These are phyloP conservation scores for Misgurnus anguillicaudatus DNA, from an alignment of 2,113 vertebrate species.

Conservation along the genomic window DNA sequence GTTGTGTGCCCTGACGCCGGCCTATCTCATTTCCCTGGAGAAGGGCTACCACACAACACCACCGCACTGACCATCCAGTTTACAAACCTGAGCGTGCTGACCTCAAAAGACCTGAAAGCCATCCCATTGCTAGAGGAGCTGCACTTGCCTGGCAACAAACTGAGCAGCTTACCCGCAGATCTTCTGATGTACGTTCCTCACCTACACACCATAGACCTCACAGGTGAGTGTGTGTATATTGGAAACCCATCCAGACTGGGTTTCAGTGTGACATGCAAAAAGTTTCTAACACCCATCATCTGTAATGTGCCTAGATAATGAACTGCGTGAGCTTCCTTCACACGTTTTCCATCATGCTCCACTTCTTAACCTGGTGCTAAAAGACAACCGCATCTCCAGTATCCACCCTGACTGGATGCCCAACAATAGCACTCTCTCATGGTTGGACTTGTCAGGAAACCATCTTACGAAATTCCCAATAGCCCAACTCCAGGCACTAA, in stretches of 20 bases:
- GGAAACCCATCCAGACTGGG: background rate
- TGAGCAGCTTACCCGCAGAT: conserved; percentile 66
- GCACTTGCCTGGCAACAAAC: conserved; percentile 79
- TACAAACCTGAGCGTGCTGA: conserved; percentile 76
- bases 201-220: conserved; percentile 79
- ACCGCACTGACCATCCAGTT: conserved; percentile 76
- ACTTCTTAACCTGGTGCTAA: conserved; percentile 77
- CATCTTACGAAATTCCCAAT: conserved; percentile 60
- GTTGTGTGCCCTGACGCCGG: conserved; percentile 71
- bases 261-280: background rate
- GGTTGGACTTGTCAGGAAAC: conserved; percentile 79
- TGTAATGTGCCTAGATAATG: conserved; percentile 68
- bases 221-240: conserved; percentile 45
- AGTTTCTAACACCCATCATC: background rate
- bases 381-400: conserved; percentile 68
- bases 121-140: conserved; percentile 74
- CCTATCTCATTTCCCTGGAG: conserved; percentile 66
- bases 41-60: conserved; percentile 64
- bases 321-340: conserved; percentile 65
- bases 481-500: conserved; percentile 63
- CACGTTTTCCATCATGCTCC: conserved; percentile 64
- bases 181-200: conserved; percentile 69
- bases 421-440: conserved; percentile 63
- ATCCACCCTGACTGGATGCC: conserved; percentile 66
- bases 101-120: conserved; percentile 57